These are phyloP conservation scores for Sebastes steindachneri DNA, from an alignment of 2,797 vertebrate species.

Conservation along the genomic window DNA sequence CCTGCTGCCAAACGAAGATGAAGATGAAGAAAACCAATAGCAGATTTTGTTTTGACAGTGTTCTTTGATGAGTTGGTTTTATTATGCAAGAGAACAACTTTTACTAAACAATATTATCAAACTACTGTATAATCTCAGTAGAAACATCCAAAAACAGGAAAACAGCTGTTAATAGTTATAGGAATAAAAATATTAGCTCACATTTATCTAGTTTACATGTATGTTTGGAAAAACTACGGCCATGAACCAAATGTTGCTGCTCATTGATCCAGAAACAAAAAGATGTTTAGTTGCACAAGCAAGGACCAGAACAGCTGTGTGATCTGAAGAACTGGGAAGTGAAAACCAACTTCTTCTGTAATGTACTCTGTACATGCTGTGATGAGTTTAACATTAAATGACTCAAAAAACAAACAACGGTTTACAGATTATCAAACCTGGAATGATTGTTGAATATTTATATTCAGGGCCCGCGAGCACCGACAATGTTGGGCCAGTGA, in stretches of 20 bases:
- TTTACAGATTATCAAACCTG: too few relatives aligned
- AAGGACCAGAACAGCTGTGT: too few relatives aligned
- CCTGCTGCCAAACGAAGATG: neutral
- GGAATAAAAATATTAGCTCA: neutral
- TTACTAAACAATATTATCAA: neutral
- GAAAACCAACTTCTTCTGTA: too few relatives aligned
- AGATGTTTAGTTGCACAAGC: neutral
- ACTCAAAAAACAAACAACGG: too few relatives aligned
- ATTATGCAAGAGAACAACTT: neutral
- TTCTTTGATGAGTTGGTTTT: fast-evolving
- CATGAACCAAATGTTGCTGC: neutral
- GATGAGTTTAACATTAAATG: too few relatives aligned
- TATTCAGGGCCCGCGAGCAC: too few relatives aligned
- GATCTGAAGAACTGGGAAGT: too few relatives aligned
- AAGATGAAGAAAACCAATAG: constrained; percentile 11
- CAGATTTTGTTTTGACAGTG: neutral
- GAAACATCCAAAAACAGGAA: neutral
- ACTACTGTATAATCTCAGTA: neutral
- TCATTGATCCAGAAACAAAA: neutral
- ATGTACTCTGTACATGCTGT: too few relatives aligned
- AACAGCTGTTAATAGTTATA: neutral
- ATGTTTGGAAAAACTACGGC: neutral
- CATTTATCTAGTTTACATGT: neutral
- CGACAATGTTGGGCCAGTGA: too few relatives aligned
- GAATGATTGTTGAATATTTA: too few relatives aligned